These are phyloP conservation scores for Caenorhabditis sp. DNA, from an alignment of 2,888 invertebrate species.

Conservation along the genomic window DNA sequence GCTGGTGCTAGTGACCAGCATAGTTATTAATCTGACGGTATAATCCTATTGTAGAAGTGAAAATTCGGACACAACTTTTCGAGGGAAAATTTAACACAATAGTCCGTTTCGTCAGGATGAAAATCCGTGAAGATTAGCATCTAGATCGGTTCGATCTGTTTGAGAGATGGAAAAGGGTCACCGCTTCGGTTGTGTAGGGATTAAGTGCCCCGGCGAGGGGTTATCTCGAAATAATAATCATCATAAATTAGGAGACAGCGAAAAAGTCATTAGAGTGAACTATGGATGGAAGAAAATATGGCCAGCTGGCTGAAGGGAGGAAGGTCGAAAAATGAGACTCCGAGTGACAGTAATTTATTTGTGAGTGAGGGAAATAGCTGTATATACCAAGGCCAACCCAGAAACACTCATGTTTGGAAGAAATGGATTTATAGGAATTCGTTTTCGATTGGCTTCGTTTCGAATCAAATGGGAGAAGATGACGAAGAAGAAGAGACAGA, in stretches of 20 bases:
- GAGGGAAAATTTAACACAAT: constrained; percentile 30
- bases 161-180: constrained; percentile 38
- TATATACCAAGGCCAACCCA: constrained; percentile 29
- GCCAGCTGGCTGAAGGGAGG: constrained; percentile 30
- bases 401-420: background rate
- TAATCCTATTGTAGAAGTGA: constrained; percentile 63
- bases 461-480: constrained; percentile 49
- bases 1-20: constrained; percentile 25
- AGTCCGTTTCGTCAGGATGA: background rate
- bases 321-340: constrained; percentile 33
- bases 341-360: constrained; percentile 40
- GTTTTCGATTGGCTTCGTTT: constrained; percentile 18
- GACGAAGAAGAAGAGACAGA: constrained; percentile 8
- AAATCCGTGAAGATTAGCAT: constrained; percentile 51
- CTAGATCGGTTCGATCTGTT: constrained; percentile 50
- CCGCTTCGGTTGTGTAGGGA: constrained; percentile 49
- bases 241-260: constrained; percentile 52
- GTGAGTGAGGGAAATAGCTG: constrained; percentile 28
- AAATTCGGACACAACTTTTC: constrained; percentile 53
- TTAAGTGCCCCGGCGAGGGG: constrained; percentile 40
- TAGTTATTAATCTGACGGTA: constrained; percentile 54
- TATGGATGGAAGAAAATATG: background rate
- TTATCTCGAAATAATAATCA: constrained; percentile 57
- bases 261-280: constrained; percentile 16
- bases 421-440: constrained; percentile 48